These are phyloP conservation scores for Enoplolaimus lenunculus DNA, from an alignment of 2,888 invertebrate genomes.

Conservation along the genomic window DNA sequence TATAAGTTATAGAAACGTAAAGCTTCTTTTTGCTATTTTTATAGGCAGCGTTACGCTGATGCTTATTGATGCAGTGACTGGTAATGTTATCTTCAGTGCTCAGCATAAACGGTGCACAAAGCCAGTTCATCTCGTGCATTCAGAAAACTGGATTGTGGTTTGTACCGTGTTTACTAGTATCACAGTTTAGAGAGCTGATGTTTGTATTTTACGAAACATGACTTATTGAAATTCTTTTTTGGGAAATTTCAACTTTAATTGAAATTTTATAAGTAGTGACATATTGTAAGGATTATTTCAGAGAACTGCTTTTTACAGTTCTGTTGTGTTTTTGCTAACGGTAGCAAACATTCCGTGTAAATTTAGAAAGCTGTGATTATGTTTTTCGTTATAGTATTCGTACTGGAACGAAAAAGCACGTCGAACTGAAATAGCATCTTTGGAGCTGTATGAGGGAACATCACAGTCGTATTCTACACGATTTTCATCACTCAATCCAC, in stretches of 20 bases:
- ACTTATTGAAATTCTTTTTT: no score
- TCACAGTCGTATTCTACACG: constrained; percentile 42
- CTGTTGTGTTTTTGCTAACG: no score
- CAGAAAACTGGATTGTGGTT: constrained; percentile 83
- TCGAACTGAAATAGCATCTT: constrained; percentile 73
- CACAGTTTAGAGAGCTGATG: no score
- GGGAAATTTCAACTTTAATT: no score
- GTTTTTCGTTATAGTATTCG: constrained; percentile 53
- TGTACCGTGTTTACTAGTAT: no score
- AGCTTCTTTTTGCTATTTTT: no score
- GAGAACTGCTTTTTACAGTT: no score
- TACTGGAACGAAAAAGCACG: constrained; percentile 85
- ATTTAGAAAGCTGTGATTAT: constrained; percentile 90
- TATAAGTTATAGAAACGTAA: no score
- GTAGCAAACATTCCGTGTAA: no score
- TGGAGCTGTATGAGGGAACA: constrained; percentile 86
- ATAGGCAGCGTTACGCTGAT: background rate
- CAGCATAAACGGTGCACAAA: constrained; percentile 68
- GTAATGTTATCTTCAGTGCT: constrained; percentile 66
- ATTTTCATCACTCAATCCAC: constrained; percentile 69
- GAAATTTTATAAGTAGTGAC: no score
- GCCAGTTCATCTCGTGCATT: constrained; percentile 73
- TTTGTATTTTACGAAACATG: no score
- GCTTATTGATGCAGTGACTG: constrained; percentile 76
- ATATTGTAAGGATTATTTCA: no score